Evolutionary conservation across 2,888 invertebrate species (phyloP).

Genomic region (Malacosoma neustria): DNA sequence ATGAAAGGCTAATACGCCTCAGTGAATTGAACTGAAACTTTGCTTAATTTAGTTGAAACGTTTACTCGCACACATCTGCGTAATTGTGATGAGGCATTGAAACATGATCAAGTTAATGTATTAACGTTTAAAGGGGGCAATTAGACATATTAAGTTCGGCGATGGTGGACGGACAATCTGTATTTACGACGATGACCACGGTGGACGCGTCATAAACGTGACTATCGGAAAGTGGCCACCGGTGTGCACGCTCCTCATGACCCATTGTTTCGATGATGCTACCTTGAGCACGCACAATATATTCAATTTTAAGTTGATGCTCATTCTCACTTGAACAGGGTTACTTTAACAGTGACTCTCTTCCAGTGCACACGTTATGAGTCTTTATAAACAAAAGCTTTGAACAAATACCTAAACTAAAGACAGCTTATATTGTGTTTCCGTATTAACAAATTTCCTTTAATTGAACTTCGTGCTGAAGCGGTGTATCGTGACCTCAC

Average conservation of each 20-base stretch:
- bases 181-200: conserved; percentile 53
- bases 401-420: conserved; percentile 23
- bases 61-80: conserved; percentile 37
- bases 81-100: conserved; percentile 38
- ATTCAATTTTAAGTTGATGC: conserved; percentile 44
- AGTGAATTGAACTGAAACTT: conserved; percentile 17
- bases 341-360: no score
- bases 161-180: conserved; percentile 52
- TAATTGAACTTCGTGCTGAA: conserved; percentile 52
- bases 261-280: conserved; percentile 56
- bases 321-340: conserved; percentile 47
- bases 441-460: conserved; percentile 44
- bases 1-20: no score
- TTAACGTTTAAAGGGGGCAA: conserved; percentile 62
- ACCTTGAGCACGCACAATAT: conserved; percentile 57
- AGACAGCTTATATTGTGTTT: conserved; percentile 23
- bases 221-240: conserved; percentile 44
- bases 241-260: conserved; percentile 43
- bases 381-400: conserved; percentile 11
- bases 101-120: conserved; percentile 62
- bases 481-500: conserved; percentile 45
- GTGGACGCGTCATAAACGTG: conserved; percentile 50
- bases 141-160: conserved; percentile 54
- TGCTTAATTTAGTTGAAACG: conserved; percentile 35
- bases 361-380: no score